These are phyloP conservation scores for Contarinia nasturtii DNA, from an alignment of 1,140 invertebrate species.

Conservation along the genomic window DNA sequence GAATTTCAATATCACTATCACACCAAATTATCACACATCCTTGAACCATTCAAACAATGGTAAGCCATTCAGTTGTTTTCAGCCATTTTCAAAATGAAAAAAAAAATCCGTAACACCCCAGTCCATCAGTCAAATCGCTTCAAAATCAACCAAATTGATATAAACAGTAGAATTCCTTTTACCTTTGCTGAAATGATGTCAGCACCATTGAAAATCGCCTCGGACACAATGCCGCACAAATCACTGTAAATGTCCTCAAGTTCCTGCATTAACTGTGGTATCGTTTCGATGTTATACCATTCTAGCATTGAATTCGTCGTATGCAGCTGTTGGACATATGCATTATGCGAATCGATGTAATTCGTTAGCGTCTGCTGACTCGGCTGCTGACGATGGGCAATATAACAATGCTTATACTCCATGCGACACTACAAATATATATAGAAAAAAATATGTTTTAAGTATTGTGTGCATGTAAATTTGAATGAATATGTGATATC, in stretches of 20 bases:
- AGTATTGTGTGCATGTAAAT: too few species aligned
- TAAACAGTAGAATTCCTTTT: constrained; percentile 18
- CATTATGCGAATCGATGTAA: constrained; percentile 83
- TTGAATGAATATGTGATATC: too few species aligned
- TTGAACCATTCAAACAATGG: too few species aligned
- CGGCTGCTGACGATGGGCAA: constrained; percentile 44
- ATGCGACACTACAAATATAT: constrained; percentile 44
- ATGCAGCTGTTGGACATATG: constrained; percentile 78
- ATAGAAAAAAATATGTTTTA: too few species aligned
- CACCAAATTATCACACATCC: too few species aligned
- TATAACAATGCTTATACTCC: constrained; percentile 71
- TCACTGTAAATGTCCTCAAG: constrained; percentile 73
- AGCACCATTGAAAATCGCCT: constrained; percentile 59
- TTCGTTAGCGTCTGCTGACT: constrained; percentile 46
- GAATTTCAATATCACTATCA: too few species aligned
- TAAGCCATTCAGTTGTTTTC: too few species aligned
- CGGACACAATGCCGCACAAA: constrained; percentile 57
- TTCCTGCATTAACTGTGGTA: constrained; percentile 66
- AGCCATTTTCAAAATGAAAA: too few species aligned
- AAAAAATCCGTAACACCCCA: too few species aligned
- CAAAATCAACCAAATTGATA: too few species aligned
- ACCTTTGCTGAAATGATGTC: constrained; percentile 66
- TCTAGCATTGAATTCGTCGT: constrained; percentile 79
- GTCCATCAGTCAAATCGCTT: too few species aligned
- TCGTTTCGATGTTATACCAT: constrained; percentile 45